These are phyloP conservation scores for Pachymerium ferrugineum DNA, from an alignment of 2,888 invertebrate genomes.

Conservation along the genomic window DNA sequence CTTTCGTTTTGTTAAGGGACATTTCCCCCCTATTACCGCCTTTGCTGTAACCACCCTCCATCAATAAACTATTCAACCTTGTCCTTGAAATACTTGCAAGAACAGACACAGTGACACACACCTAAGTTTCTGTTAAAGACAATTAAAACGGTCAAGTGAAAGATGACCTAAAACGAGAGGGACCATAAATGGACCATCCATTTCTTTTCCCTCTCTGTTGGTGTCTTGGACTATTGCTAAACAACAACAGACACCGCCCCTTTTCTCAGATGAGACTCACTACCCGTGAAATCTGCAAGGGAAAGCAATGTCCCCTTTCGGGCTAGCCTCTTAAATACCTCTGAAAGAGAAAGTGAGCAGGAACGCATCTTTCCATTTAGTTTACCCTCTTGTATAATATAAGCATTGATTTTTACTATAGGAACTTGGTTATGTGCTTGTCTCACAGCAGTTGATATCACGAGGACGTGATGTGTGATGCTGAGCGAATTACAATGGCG, in stretches of 20 bases:
- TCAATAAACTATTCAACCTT: slow-evolving; percentile 32
- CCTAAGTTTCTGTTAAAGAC: slow-evolving; percentile 25
- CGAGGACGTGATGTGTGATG: slow-evolving; percentile 22
- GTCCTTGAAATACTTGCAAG: slow-evolving; percentile 31
- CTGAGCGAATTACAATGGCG: slow-evolving; percentile 27
- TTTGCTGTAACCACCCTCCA: slow-evolving; percentile 22
- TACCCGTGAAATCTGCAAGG: slow-evolving; percentile 22
- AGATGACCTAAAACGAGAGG: slow-evolving; percentile 16
- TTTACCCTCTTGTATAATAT: slow-evolving; percentile 25
- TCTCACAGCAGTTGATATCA: slow-evolving; percentile 27
- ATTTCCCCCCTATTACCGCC: neutral
- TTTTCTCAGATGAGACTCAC: neutral
- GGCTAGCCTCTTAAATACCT: slow-evolving; percentile 7
- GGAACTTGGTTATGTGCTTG: slow-evolving; percentile 22
- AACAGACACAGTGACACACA: slow-evolving; percentile 30
- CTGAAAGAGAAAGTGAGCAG: slow-evolving; percentile 1
- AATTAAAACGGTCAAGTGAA: slow-evolving; percentile 29
- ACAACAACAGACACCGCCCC: slow-evolving; percentile 11
- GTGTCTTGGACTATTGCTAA: slow-evolving; percentile 14
- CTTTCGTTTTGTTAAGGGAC: slow-evolving; percentile 19
- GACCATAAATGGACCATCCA: slow-evolving; percentile 27
- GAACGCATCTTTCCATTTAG: slow-evolving; percentile 22
- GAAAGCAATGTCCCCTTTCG: slow-evolving; percentile 21
- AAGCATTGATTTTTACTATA: slow-evolving; percentile 8
- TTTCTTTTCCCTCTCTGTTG: neutral